phyloP scores from a whole-genome alignment of 2,113 vertebrate genomes.

The western clawed frog (Xenopus tropicalis) region DNA sequence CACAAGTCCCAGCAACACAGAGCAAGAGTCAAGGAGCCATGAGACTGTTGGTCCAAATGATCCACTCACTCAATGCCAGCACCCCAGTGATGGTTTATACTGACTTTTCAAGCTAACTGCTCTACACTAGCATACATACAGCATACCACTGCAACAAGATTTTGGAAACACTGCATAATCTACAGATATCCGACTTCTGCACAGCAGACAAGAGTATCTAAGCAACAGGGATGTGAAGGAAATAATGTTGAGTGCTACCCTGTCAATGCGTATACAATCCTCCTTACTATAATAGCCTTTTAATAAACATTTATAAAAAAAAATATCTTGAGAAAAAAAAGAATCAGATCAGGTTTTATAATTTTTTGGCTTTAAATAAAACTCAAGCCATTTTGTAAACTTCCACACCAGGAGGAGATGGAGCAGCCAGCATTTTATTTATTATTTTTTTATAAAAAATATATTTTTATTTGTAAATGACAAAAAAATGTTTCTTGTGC shows the following conservation, averaged over 20 bases:
- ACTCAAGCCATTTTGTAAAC: constrained; percentile 34
- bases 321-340: constrained; percentile 33
- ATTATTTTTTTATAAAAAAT: constrained; percentile 24
- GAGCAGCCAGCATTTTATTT: constrained; percentile 13
- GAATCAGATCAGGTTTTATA: constrained; percentile 59
- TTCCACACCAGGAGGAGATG: not conserved
- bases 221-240: not conserved
- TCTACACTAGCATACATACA: too few species aligned
- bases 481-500: not conserved
- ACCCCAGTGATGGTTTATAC: not conserved
- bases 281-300: constrained; percentile 25
- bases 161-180: not conserved
- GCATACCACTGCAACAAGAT: too few species aligned
- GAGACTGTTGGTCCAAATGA: not conserved
- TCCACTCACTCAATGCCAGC: not conserved
- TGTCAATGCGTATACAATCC: constrained; percentile 23
- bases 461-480: constrained; percentile 26
- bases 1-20: constrained; percentile 56
- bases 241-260: not conserved
- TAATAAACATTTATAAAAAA: constrained; percentile 39
- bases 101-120: constrained; percentile 74
- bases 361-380: constrained; percentile 64
- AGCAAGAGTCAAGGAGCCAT: constrained; percentile 31
- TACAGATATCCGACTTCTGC: not conserved
- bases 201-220: not conserved